A percentile compares a stretch with the other conserved stretches of the same genome.
These are phyloP conservation scores for Platorchestia sp. DNA, from an alignment of 1,140 invertebrate genomes.

Conservation along the genomic window DNA sequence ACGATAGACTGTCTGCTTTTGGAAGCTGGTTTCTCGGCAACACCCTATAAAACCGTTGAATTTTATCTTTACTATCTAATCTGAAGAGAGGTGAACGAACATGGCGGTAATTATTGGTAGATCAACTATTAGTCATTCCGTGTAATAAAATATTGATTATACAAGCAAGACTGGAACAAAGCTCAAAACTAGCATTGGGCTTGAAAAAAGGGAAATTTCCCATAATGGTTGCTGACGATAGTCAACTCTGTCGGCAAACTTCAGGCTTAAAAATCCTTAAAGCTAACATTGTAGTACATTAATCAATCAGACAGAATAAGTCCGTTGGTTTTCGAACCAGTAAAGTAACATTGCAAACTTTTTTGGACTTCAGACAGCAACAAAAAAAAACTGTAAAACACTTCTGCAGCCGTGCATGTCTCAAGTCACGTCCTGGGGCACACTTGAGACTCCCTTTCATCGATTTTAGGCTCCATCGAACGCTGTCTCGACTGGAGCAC, in stretches of 20 bases:
- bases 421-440: not conserved
- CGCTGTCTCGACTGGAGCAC: not conserved
- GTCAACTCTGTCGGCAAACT: not conserved
- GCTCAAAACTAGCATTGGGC: not conserved
- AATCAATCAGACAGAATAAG: not conserved
- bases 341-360: not conserved
- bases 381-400: not conserved
- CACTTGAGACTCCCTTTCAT: not conserved
- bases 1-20: not conserved
- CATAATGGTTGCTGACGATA: not conserved
- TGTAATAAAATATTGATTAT: not conserved
- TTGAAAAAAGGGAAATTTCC: not conserved
- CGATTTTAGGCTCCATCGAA: not conserved
- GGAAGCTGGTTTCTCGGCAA: not conserved
- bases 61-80: not conserved
- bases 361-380: not conserved
- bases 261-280: not conserved
- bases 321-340: not conserved
- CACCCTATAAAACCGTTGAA: not conserved
- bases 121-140: not conserved
- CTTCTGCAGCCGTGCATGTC: not conserved
- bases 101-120: not conserved
- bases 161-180: not conserved
- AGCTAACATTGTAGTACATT: not conserved
- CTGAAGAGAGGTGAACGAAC: not conserved